A percentile compares a stretch with the other conserved stretches of the same genome.
phyloP scores from a whole-genome alignment of 2,113 vertebrate genomes.

The Cygnus buccinator region DNA sequence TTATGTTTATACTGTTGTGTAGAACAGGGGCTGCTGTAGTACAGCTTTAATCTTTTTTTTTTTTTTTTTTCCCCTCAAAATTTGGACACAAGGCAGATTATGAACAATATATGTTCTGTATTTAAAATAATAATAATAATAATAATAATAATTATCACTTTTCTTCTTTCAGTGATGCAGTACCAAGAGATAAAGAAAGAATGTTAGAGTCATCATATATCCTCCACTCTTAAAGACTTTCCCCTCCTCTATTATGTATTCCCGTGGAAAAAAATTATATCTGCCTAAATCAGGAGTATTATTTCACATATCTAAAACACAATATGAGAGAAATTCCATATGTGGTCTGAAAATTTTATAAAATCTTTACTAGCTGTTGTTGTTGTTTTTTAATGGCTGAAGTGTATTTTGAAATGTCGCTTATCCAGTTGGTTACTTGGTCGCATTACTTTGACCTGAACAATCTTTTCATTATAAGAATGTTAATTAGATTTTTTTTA shows the following conservation, averaged over 20 bases:
- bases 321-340: background rate
- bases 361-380: background rate
- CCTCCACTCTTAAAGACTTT: background rate
- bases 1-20: background rate
- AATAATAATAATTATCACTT: background rate
- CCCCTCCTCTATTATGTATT: background rate
- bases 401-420: fast-evolving
- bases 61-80: background rate
- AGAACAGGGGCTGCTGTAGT: background rate
- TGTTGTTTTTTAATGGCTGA: background rate
- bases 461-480: background rate
- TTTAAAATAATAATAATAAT: no score
- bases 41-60: background rate
- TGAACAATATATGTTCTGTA: background rate
- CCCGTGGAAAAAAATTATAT: background rate
- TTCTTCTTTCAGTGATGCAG: background rate
- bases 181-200: background rate
- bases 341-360: background rate
- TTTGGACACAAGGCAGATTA: background rate
- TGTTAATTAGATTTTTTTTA: background rate
- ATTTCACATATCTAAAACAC: background rate
- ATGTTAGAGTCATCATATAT: background rate
- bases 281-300: background rate
- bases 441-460: background rate
- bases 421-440: background rate